A percentile compares a stretch with the other conserved stretches of the same genome.
These are phyloP conservation scores for Zoanthus sansibaricus DNA, from an alignment of 92 coral and sea anemone species.

Conservation along the genomic window DNA sequence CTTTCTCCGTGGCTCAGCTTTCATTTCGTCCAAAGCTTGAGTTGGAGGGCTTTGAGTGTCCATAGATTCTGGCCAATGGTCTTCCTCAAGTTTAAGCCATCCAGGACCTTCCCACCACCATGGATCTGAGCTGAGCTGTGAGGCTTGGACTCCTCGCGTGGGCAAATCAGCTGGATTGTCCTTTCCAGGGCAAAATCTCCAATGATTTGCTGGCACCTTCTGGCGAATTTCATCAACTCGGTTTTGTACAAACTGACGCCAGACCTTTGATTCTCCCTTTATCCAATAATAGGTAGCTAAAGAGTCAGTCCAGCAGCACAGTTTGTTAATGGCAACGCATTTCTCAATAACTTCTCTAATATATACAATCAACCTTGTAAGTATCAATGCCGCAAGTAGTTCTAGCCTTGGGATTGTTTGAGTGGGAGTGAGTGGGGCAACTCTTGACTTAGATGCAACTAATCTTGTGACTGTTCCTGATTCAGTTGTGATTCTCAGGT, in stretches of 20 bases:
- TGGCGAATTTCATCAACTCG: conserved; percentile 58
- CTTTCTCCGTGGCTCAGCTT: conserved; percentile 7
- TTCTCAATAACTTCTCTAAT: neutral
- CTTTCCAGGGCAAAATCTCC: neutral
- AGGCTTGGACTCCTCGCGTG: conserved; percentile 57
- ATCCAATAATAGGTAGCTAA: conserved; percentile 45
- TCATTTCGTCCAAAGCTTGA: neutral
- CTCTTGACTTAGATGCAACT: too few relatives aligned
- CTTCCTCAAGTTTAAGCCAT: conserved; percentile 12
- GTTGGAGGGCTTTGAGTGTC: conserved; percentile 13
- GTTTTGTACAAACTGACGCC: conserved; percentile 67
- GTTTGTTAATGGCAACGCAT: conserved; percentile 17
- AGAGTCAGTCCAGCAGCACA: conserved; percentile 46
- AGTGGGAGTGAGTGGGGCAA: too few relatives aligned
- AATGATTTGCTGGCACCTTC: conserved; percentile 3
- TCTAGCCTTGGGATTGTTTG: neutral
- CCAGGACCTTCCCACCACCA: conserved; percentile 63
- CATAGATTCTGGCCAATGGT: conserved; percentile 24
- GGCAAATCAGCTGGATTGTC: conserved; percentile 67
- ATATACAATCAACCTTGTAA: too few relatives aligned
- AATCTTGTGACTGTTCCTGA: too few relatives aligned
- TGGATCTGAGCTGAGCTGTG: conserved; percentile 10
- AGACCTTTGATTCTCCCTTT: conserved; percentile 51
- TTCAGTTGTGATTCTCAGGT: conserved; percentile 25
- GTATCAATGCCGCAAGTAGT: too few relatives aligned